Base-by-base conservation (phyloP, 2,888 invertebrate genomes). In the Cryptophagus acutangulus region DNA sequence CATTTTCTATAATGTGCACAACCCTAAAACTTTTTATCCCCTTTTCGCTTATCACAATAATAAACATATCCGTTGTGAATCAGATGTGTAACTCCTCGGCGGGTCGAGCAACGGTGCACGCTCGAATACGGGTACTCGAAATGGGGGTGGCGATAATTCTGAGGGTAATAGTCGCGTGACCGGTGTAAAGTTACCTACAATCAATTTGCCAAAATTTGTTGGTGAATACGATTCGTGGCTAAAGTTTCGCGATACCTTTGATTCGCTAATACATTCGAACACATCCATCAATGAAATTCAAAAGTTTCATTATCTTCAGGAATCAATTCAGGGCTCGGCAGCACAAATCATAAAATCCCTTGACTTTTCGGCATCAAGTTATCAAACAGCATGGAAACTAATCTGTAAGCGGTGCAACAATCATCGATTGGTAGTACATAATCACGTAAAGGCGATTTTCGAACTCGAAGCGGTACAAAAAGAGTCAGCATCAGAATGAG, bases 1-100 rank as follows among this genome's bases (percentile, higher is more conserved):
- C 38, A 41, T 26, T 44, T 45, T 24, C 48, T 45, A 34, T 50
- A 51, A 13, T 49, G 43, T 0, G 51, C 38, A 38, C 56, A 56
- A 29, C 52, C 49, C 55, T 53, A 56, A 42, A 55, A 55, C 25
- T 41, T 38, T 31, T 46, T 46, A 9, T 43, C 29, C 18, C 48
- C 50, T 18, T 33, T 25, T 16, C 35, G 39, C 25, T 52, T 52
- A 36, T 52, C 48, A 18, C 50, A 48, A 30, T 37, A 45, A 38
- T 42, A 52, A 15, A 46, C 46, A 20, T 52, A 36, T 5, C 50
- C 46, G 15, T 42, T 34, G 28, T 43, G 36, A 14, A 46, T 38
- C 13, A 52, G 48, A 28, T 42, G 54, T 29, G 39, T 33, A 17
- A 17, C 42, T 38, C 43, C 46, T 37, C 44, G 42, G n/a, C n/a